Base-by-base conservation (phyloP, 2,797 vertebrate species). In the Sebastes aleutianus region DNA sequence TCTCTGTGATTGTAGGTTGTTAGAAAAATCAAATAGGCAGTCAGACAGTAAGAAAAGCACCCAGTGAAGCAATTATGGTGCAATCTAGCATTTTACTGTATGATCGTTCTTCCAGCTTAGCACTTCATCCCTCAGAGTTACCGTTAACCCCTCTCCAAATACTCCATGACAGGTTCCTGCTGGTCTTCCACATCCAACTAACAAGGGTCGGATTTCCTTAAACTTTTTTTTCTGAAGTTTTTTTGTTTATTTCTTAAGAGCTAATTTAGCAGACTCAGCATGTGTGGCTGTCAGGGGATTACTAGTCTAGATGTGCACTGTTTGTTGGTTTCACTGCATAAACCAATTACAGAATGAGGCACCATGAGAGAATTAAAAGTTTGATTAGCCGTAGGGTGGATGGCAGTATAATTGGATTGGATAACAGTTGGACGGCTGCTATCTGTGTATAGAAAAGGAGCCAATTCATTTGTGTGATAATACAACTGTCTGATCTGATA, bases 341-440 rank as follows among this genome's bases (percentile, higher is more conserved):
- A 92, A 90, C 87, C 86, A 82, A 90, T 91, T 89, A 91, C 56
- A 76, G 82, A 88, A 86, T 61, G 83, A 89, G 80, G 69, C 73
- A 78, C 82, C 87, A 63, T 85, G 36, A 80, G 85, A 90, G 83
- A 93, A 91, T 93, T 89, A 87, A 79, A 81, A 79, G 80, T 90
- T 87, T 90, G 80, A 85, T 91, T 91, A 86, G 82, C 89, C 24
- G 57, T 58, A 64, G 80, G 70, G 72, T 64, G 79, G 87, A 73
- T 76, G 84, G 72, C 68, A 81, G 75, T 8, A 22, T 87, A 87
- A 90, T 79, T 89, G 80, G 84, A 88, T 86, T 85, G 78, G 67
- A 83, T 75, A 83, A 73, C 53, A 87, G 84, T 66, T 65, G 73
- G 74, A 74, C 11, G 36, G 62, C 68, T 61, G 27, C 53, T 77